Conservation (phyloP, 1,140 invertebrate species). For the Hycleus phaleratus region DNA sequence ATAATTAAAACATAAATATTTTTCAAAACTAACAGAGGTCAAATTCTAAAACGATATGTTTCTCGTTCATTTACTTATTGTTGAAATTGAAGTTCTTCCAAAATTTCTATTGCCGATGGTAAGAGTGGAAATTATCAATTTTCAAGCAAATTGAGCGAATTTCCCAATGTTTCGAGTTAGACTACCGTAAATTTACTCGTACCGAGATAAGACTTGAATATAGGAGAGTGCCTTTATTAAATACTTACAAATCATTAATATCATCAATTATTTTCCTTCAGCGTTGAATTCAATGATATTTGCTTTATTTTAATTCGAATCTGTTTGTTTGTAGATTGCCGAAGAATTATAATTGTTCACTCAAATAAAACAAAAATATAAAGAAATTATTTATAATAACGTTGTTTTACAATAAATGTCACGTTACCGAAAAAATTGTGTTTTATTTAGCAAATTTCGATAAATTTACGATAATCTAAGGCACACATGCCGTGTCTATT, state of each 20-base stretch:
- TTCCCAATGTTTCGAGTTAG: too few species aligned
- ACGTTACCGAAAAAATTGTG: conserved; percentile 1
- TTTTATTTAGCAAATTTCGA: too few species aligned
- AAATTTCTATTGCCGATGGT: not conserved
- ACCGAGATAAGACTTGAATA: conserved; percentile 21
- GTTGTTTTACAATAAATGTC: conserved; percentile 30
- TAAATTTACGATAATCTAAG: too few species aligned
- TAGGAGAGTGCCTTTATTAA: conserved; percentile 32
- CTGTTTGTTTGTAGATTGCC: not conserved
- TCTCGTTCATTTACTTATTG: not conserved
- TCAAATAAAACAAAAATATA: not conserved
- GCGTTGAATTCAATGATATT: conserved; percentile 22
- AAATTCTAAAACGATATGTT: conserved; percentile 2
- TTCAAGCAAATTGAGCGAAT: too few species aligned
- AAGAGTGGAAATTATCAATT: too few species aligned
- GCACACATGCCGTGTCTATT: too few species aligned
- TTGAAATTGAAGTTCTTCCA: not conserved
- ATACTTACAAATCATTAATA: conserved; percentile 12
- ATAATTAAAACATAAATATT: not conserved
- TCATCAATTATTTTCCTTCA: conserved; percentile 13
- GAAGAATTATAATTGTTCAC: conserved; percentile 17
- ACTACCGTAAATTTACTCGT: not conserved
- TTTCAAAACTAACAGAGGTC: not conserved
- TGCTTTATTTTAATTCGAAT: conserved; percentile 5
- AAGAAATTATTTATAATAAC: conserved; percentile 23